Conservation (phyloP, 2,888 invertebrate genomes). For the Crossocerus cetratus region DNA sequence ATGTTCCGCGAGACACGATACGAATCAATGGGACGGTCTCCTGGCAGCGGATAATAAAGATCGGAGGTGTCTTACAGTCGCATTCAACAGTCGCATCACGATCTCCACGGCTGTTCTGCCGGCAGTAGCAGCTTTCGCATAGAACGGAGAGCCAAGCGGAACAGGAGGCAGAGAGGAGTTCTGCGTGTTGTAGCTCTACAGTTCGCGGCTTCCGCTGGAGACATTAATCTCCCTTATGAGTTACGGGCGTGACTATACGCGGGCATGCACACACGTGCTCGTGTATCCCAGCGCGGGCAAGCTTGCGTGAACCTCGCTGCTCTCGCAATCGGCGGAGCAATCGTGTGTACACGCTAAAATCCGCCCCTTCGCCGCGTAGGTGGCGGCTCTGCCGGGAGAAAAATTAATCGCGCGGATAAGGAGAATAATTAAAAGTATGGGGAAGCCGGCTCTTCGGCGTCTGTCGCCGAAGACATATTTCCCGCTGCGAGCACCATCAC, state of each 20-base stretch:
- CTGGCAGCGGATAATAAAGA: too few species aligned
- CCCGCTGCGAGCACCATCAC: background rate
- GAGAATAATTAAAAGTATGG: background rate
- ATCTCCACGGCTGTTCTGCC: slow-evolving; percentile 57
- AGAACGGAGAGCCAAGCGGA: slow-evolving; percentile 32
- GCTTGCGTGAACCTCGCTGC: slow-evolving; percentile 21
- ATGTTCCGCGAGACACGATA: too few species aligned
- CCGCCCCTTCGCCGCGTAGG: background rate
- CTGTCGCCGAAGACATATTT: background rate
- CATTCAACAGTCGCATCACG: slow-evolving; percentile 61
- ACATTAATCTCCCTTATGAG: slow-evolving; percentile 71
- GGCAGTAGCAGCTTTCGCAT: slow-evolving; percentile 61
- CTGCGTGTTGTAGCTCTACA: slow-evolving; percentile 58
- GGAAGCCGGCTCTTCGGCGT: background rate
- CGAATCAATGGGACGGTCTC: too few species aligned
- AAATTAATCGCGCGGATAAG: slow-evolving; percentile 18
- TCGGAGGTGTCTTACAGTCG: background rate
- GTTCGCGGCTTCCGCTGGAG: slow-evolving; percentile 61
- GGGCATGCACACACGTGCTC: slow-evolving; percentile 14
- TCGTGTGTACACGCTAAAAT: slow-evolving; percentile 13
- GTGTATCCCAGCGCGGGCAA: slow-evolving; percentile 15
- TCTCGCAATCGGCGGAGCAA: slow-evolving; percentile 28
- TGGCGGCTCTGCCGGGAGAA: too few species aligned
- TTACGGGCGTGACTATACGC: slow-evolving; percentile 54
- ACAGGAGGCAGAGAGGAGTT: slow-evolving; percentile 41